phyloP scores from a whole-genome alignment of 2,888 invertebrate genomes.

The Ametastegia equiseti region DNA sequence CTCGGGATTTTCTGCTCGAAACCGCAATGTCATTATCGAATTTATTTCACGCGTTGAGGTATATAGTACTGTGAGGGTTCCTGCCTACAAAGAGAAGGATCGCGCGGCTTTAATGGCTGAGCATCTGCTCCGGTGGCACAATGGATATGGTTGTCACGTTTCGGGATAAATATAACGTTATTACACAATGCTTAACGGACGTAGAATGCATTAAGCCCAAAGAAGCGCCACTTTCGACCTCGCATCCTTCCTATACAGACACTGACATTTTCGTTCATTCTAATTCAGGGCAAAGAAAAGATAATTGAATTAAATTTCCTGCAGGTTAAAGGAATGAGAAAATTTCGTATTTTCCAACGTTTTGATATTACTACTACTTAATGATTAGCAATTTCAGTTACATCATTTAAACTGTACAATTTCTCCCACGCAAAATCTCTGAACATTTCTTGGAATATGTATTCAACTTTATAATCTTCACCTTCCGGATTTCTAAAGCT shows the following conservation, averaged over 20 bases:
- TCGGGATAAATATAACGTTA: slow-evolving; percentile 37
- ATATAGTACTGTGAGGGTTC: not conserved
- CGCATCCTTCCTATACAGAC: not conserved
- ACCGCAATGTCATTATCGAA: slow-evolving; percentile 4
- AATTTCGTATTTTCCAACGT: no score
- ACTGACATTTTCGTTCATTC: not conserved
- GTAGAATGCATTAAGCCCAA: slow-evolving; percentile 24
- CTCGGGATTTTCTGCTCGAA: not conserved
- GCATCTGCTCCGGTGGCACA: slow-evolving; percentile 1
- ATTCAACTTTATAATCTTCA: not conserved
- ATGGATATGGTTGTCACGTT: slow-evolving; percentile 27
- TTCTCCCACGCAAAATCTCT: not conserved
- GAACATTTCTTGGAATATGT: not conserved
- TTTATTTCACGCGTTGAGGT: slow-evolving; percentile 12
- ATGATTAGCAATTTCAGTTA: no score
- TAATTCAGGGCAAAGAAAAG: not conserved
- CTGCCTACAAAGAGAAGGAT: slow-evolving; percentile 33
- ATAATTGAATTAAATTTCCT: no score
- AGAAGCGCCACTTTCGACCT: not conserved
- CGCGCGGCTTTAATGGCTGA: slow-evolving; percentile 33
- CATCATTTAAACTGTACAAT: not conserved
- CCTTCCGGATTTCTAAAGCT: not conserved
- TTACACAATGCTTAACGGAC: slow-evolving; percentile 33
- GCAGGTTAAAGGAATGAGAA: no score
- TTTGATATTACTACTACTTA: no score